Conservation (phyloP, 2,888 invertebrate genomes). For the Chrysomela aeneicollis region DNA sequence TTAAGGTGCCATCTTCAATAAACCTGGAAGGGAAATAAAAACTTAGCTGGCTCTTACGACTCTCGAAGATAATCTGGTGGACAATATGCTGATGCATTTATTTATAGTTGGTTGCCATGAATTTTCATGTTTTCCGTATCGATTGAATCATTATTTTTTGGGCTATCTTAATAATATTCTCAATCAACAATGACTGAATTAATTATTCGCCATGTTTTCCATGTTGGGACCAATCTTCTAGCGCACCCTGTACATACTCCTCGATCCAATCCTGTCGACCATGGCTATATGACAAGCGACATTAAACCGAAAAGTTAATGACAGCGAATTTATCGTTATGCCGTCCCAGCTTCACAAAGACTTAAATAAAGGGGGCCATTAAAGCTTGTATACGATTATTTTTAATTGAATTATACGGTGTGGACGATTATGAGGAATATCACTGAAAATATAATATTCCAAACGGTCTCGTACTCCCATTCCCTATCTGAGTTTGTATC, state of each 20-base stretch:
- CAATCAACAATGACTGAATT: too few relatives aligned
- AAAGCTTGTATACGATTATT: constrained; percentile 35
- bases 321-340: constrained; percentile 38
- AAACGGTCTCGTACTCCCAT: constrained; percentile 22
- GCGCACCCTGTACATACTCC: not conserved
- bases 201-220: too few relatives aligned
- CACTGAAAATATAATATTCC: constrained; percentile 32
- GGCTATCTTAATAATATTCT: too few relatives aligned
- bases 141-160: too few relatives aligned
- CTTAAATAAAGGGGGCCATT: constrained; percentile 35
- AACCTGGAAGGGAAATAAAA: too few relatives aligned
- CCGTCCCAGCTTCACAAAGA: constrained; percentile 34
- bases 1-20: too few relatives aligned
- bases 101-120: too few relatives aligned
- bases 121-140: too few relatives aligned
- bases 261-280: constrained; percentile 9
- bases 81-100: too few relatives aligned
- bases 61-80: too few relatives aligned
- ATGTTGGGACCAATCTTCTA: too few relatives aligned
- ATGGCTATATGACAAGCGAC: constrained; percentile 41
- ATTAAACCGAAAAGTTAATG: constrained; percentile 45
- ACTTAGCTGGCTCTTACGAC: too few relatives aligned
- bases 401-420: constrained; percentile 35
- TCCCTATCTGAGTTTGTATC: not conserved
- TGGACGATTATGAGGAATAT: constrained; percentile 25